These are phyloP conservation scores for Cyclina sinensis DNA, from an alignment of 1,140 invertebrate species.

Conservation along the genomic window DNA sequence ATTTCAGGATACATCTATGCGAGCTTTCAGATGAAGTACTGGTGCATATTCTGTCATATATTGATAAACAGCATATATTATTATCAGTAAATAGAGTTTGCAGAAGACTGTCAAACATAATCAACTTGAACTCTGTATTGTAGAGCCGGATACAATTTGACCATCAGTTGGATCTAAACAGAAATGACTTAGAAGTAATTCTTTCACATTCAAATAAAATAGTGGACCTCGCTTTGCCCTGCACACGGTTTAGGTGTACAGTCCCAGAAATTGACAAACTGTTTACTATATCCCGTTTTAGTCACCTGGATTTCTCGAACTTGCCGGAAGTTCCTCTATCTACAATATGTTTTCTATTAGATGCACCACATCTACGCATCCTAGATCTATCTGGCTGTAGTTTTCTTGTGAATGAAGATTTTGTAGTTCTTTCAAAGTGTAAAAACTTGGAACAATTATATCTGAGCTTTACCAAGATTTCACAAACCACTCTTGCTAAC, in stretches of 20 bases:
- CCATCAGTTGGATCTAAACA: not conserved
- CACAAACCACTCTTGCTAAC: not conserved
- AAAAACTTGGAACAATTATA: slow-evolving; percentile 13
- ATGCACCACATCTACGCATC: not conserved
- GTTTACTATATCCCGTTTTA: not conserved
- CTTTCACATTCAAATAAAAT: not conserved
- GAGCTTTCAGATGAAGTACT: not conserved
- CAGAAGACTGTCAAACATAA: not conserved
- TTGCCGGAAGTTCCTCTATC: not conserved
- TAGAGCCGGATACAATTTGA: not conserved
- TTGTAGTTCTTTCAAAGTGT: not conserved
- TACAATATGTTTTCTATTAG: not conserved
- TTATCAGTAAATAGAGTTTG: not conserved
- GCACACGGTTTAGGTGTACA: not conserved
- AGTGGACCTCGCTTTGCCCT: no score
- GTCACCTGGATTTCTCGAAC: not conserved
- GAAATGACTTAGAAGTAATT: not conserved
- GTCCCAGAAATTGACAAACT: not conserved
- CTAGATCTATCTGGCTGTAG: not conserved
- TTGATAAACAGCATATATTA: not conserved
- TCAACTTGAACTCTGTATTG: not conserved
- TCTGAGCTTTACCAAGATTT: not conserved
- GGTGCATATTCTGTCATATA: not conserved
- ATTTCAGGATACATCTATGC: not conserved
- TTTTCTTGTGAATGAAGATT: not conserved